These are phyloP conservation scores for Arothron firmamentum DNA, from an alignment of 2,113 vertebrate genomes.

Conservation along the genomic window DNA sequence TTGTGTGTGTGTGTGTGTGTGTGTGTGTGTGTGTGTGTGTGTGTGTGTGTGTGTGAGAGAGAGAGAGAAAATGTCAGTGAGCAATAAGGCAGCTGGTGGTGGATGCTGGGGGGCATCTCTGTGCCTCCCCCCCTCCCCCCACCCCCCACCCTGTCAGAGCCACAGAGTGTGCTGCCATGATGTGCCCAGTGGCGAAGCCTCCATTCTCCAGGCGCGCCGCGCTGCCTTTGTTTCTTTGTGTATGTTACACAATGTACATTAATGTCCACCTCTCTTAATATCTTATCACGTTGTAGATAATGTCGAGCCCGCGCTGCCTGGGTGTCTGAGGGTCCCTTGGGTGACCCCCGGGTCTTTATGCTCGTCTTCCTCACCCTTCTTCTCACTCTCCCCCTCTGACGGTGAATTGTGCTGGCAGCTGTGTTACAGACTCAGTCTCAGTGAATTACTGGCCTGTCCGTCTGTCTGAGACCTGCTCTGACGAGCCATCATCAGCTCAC, in stretches of 20 bases:
- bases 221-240: constrained; percentile 55
- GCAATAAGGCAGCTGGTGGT: constrained; percentile 76
- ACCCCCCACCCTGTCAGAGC: constrained; percentile 71
- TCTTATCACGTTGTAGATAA: constrained; percentile 42
- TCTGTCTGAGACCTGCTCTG: constrained; percentile 52
- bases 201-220: constrained; percentile 49
- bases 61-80: constrained; percentile 74
- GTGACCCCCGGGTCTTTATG: constrained; percentile 47
- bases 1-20: constrained; percentile 27
- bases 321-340: constrained; percentile 35
- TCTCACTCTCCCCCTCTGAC: constrained; percentile 41
- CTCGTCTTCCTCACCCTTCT: constrained; percentile 34
- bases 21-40: constrained; percentile 27
- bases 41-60: constrained; percentile 14
- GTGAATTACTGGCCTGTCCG: constrained; percentile 55
- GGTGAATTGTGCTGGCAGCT: constrained; percentile 60
- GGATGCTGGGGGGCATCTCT: constrained; percentile 57
- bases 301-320: constrained; percentile 54
- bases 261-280: constrained; percentile 38
- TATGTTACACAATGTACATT: constrained; percentile 38
- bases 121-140: constrained; percentile 56
- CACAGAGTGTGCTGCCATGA: constrained; percentile 73
- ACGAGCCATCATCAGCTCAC: constrained; percentile 50
- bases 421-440: constrained; percentile 59
- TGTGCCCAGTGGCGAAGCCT: constrained; percentile 76